phyloP scores from a whole-genome alignment of 2,113 vertebrate genomes.

The Perognathus longimembris region DNA sequence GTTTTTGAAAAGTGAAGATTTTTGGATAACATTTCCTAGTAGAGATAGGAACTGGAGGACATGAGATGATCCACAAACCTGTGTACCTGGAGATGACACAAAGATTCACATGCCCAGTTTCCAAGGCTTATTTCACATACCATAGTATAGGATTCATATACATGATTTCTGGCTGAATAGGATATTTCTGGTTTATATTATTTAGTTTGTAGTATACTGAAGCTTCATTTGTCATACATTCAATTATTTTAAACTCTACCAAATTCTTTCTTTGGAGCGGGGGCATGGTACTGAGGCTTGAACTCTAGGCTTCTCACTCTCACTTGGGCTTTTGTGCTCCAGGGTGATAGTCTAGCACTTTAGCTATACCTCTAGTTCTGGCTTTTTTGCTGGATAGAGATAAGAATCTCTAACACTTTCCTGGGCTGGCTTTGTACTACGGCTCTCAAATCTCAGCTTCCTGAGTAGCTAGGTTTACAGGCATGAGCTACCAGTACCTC shows the following conservation, averaged over 20 bases:
- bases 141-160: neutral
- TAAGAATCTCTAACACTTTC: too few species aligned
- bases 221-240: constrained; percentile 21
- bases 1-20: neutral
- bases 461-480: too few species aligned
- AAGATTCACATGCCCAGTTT: constrained; percentile 21
- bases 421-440: too few species aligned
- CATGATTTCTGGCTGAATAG: constrained; percentile 39
- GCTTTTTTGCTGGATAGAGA: too few species aligned
- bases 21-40: constrained; percentile 4
- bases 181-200: neutral
- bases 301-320: too few species aligned
- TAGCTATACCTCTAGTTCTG: too few species aligned
- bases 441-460: too few species aligned
- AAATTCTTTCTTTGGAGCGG: neutral
- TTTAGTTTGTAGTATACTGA: constrained; percentile 31
- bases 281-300: too few species aligned
- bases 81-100: constrained; percentile 6
- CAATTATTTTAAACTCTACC: constrained; percentile 25
- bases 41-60: constrained; percentile 16
- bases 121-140: neutral
- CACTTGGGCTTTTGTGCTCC: too few species aligned
- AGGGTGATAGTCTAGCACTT: too few species aligned
- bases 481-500: too few species aligned
- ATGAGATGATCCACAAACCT: neutral